These are phyloP conservation scores for Blastobasis adustella DNA, from an alignment of 2,888 invertebrate species.

Conservation along the genomic window DNA sequence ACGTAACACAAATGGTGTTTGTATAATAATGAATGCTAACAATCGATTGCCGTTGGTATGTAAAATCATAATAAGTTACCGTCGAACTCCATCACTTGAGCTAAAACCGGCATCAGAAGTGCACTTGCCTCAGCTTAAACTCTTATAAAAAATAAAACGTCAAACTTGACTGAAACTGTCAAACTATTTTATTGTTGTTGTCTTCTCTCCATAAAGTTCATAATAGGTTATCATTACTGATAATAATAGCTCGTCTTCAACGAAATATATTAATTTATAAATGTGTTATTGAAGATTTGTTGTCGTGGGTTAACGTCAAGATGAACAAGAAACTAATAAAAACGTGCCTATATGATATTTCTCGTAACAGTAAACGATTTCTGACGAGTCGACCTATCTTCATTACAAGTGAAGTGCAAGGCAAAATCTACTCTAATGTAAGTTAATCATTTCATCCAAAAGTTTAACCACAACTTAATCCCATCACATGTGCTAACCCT, in stretches of 20 bases:
- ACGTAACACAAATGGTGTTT: no score
- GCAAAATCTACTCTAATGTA: conserved; percentile 51
- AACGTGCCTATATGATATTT: conserved; percentile 30
- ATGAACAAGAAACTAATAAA: conserved; percentile 46
- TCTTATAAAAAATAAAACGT: background rate
- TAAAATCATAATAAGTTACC: no score
- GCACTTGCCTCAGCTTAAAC: no score
- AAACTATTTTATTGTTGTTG: no score
- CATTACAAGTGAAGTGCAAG: conserved; percentile 26
- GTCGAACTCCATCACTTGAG: no score
- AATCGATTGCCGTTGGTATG: no score
- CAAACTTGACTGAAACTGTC: background rate
- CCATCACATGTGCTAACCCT: no score
- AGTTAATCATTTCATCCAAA: conserved; percentile 11
- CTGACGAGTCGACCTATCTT: conserved; percentile 21
- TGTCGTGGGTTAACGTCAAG: conserved; percentile 21
- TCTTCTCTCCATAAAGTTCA: conserved; percentile 48
- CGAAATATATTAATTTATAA: no score
- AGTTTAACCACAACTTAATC: no score
- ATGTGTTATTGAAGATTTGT: conserved; percentile 16
- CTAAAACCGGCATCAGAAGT: no score
- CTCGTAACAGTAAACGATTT: conserved; percentile 25
- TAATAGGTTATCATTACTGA: conserved; percentile 60
- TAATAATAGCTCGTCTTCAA: conserved; percentile 27
- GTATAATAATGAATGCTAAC: no score